Base-by-base conservation (phyloP, 1,140 invertebrate species). In the Latrodectus geometricus region DNA sequence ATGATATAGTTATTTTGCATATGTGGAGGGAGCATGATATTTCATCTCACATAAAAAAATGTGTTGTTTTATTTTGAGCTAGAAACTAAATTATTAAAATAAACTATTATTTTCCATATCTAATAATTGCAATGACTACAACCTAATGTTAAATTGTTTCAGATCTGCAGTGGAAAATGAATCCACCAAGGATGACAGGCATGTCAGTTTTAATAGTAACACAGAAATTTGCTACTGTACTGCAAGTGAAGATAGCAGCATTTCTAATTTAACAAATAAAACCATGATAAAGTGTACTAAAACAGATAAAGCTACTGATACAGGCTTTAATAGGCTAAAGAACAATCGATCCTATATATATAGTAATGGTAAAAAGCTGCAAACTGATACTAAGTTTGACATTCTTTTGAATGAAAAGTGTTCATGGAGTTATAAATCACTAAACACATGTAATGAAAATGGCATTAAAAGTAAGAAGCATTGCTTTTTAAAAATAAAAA, bases 211-310 rank as follows among this genome's bases (percentile, higher is more conserved):
- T 49, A 72, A 81, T 20, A 72, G n/a, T n/a, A 50, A 81, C 9
- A 65, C 49, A 70, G 79, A 81, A 72, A 35, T 81, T 35, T n/a
- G 50, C 23, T 81, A 81, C 54, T 66, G 79, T 17, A 81, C 79
- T 21, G 79, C 66, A 72, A 81, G 79, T n/a, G 79, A 81, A 21
- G 66, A 66, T 17, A 81, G 79, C 50, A 81, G 79, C 9, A n/a
- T n/a, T 9, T 70, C 66, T 17, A 81, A 66, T 8, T 17, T 23
- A 7, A 70, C 23, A 70, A 68, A 49, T 69, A 21, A 48, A 9
- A 49, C 4, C 14, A 74, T 17, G 20, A 49, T 52, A 52, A 66
- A 52, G 21, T 54, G 12, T 56, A 68, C 0, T 20, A 48, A 21
- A 56, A 21, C 15, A 21, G 21, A 0, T 35, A 9, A 54, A 81